phyloP scores from a whole-genome alignment of 2,113 vertebrate species.

The Pipra filicauda region DNA sequence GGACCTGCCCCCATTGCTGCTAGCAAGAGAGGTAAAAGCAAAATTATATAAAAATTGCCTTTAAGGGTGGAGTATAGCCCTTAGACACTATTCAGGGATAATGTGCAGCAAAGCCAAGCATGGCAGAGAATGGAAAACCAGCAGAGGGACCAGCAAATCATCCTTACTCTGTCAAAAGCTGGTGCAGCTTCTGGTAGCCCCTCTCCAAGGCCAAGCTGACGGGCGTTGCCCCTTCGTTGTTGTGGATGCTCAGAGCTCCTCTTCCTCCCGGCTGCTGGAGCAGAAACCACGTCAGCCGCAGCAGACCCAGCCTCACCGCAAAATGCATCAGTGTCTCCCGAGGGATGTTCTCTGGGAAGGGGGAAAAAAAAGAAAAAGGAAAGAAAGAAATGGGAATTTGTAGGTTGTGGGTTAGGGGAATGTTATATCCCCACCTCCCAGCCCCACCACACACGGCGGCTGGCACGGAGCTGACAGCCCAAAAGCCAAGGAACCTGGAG shows the following conservation, averaged over 20 bases:
- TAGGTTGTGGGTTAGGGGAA: background rate
- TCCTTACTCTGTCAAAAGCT: conserved; percentile 85
- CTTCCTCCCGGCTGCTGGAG: conserved; percentile 86
- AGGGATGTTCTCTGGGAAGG: conserved; percentile 77
- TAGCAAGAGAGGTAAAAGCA: background rate
- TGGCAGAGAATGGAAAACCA: background rate
- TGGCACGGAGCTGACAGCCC: background rate
- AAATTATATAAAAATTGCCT: background rate
- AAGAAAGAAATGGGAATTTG: background rate
- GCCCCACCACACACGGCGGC: background rate
- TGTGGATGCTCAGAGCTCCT: conserved; percentile 82
- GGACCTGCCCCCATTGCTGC: background rate
- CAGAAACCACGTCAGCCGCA: conserved; percentile 83
- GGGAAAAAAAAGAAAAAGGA: background rate
- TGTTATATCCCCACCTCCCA: background rate
- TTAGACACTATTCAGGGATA: background rate
- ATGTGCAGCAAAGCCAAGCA: background rate
- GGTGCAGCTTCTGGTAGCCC: conserved; percentile 79
- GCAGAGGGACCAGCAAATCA: background rate
- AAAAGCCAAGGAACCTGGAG: background rate
- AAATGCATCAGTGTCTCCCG: conserved; percentile 95
- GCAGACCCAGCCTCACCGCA: conserved; percentile 86
- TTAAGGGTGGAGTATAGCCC: background rate
- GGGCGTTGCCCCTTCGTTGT: conserved; percentile 88
- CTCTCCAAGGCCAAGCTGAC: conserved; percentile 80